These are phyloP conservation scores for Reticulitermes lucifugus DNA, from an alignment of 2,888 invertebrate genomes.

Conservation along the genomic window DNA sequence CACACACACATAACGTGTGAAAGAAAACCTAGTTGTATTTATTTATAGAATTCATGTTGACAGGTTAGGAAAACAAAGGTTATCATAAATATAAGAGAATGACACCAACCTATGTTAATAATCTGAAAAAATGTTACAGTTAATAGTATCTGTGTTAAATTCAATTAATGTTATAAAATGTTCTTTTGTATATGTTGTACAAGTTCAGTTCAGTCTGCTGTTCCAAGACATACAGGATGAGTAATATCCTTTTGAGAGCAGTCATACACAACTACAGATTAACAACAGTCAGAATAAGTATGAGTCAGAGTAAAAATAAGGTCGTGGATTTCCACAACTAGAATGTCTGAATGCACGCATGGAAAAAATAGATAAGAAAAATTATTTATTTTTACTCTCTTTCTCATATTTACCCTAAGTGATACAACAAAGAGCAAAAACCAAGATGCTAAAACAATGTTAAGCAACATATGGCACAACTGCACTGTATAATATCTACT, in stretches of 20 bases:
- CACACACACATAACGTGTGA: background rate
- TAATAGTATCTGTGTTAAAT: background rate
- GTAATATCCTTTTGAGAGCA: background rate
- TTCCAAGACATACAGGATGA: conserved; percentile 35
- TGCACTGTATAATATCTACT: conserved; percentile 27
- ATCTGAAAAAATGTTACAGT: conserved; percentile 28
- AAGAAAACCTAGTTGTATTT: background rate
- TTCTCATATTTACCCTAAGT: conserved; percentile 19
- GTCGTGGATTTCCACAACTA: background rate
- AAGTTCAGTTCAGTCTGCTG: conserved; percentile 37
- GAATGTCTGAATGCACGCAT: background rate
- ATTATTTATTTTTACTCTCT: background rate
- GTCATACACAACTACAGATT: conserved; percentile 25
- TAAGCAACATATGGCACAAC: conserved; percentile 30
- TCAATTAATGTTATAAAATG: conserved; percentile 10
- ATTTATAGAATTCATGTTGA: background rate
- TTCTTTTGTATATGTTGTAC: background rate
- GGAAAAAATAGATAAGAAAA: background rate
- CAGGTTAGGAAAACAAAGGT: background rate
- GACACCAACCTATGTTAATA: conserved; percentile 30
- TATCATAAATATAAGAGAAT: background rate
- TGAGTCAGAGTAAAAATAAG: conserved; percentile 16
- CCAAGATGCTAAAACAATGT: conserved; percentile 24
- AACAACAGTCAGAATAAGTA: conserved; percentile 24
- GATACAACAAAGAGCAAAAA: conserved; percentile 33